These are phyloP conservation scores for Dynastes hyllus DNA, from an alignment of 2,888 invertebrate genomes.

Conservation along the genomic window DNA sequence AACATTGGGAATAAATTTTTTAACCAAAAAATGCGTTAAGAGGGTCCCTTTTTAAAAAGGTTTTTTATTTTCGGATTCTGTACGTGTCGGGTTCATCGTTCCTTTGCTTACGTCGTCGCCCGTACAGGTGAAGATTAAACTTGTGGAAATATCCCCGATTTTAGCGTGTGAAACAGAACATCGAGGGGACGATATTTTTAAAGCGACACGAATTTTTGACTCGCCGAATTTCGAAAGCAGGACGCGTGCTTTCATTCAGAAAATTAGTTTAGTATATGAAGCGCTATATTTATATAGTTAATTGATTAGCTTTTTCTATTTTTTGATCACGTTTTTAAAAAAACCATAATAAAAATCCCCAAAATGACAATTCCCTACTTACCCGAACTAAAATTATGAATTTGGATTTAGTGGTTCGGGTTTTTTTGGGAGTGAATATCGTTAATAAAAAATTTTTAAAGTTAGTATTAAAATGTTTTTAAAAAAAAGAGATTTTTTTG, in stretches of 20 bases:
- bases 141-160: not conserved
- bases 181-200: not conserved
- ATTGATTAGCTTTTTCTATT: too few relatives aligned
- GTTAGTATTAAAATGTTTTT: too few relatives aligned
- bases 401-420: too few relatives aligned
- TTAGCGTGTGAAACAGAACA: not conserved
- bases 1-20: constrained; percentile 6
- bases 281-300: too few relatives aligned
- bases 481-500: too few relatives aligned
- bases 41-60: too few relatives aligned
- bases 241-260: constrained; percentile 13
- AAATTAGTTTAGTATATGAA: not conserved
- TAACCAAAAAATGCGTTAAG: constrained; percentile 9
- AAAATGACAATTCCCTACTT: too few relatives aligned
- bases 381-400: too few relatives aligned
- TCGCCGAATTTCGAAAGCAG: not conserved
- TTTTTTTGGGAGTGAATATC: too few relatives aligned
- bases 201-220: not conserved
- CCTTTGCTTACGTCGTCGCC: not conserved
- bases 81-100: constrained; percentile 14
- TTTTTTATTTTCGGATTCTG: constrained; percentile 6
- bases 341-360: too few relatives aligned
- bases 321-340: too few relatives aligned
- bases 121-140: constrained; percentile 6
- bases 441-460: too few relatives aligned